Evolutionary conservation across 2,113 vertebrate genomes (phyloP).

Genomic region (Nesoenas mayeri): DNA sequence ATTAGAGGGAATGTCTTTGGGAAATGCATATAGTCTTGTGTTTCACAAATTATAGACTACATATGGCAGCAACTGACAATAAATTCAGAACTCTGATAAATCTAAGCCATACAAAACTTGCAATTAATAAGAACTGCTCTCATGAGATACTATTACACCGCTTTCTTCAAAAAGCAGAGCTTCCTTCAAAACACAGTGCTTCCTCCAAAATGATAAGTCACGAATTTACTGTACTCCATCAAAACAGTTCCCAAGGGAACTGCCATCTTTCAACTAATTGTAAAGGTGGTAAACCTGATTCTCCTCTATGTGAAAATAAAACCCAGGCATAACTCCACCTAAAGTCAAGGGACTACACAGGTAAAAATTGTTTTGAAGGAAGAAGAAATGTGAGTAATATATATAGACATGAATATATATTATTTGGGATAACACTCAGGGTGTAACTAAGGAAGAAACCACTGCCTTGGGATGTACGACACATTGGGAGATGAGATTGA

Average conservation of each 20-base stretch:
- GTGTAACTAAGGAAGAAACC: neutral
- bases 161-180: neutral
- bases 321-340: neutral
- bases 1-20: neutral
- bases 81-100: conserved; percentile 22
- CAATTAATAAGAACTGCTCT: conserved; percentile 36
- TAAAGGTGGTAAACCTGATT: neutral
- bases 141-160: neutral
- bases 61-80: neutral
- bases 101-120: neutral
- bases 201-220: neutral
- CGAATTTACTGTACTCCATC: neutral
- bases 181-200: neutral
- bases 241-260: neutral
- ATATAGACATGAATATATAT: neutral
- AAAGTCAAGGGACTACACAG: neutral
- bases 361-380: neutral
- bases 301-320: neutral
- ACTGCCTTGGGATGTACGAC: neutral
- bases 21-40: neutral
- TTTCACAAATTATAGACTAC: conserved; percentile 6
- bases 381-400: neutral
- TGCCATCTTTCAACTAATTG: neutral
- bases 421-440: neutral
- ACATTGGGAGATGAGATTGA: neutral